Conservation (phyloP, 2,113 vertebrate species). For the Gymnobelideus leadbeateri region DNA sequence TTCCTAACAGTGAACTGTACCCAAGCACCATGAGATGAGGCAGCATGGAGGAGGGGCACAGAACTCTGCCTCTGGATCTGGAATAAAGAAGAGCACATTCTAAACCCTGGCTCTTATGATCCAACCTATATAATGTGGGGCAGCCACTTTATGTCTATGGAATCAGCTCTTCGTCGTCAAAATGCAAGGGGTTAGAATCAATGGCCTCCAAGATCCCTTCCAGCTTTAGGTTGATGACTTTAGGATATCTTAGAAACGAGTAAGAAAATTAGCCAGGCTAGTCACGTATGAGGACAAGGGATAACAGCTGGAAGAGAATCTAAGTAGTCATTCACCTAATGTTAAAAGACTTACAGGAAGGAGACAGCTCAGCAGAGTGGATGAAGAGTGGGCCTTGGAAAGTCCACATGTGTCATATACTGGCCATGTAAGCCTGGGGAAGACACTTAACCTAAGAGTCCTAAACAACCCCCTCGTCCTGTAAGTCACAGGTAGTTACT, state of each 20-base stretch:
- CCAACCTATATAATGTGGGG: too few relatives aligned
- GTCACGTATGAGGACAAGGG: not conserved
- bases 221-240: not conserved
- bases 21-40: too few relatives aligned
- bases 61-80: too few relatives aligned
- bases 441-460: not conserved
- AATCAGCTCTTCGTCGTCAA: too few relatives aligned
- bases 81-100: too few relatives aligned
- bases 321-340: not conserved
- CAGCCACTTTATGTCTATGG: too few relatives aligned
- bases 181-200: too few relatives aligned
- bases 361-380: not conserved
- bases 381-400: not conserved
- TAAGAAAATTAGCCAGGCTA: not conserved
- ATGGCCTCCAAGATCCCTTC: too few relatives aligned
- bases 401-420: not conserved
- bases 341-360: not conserved
- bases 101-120: too few relatives aligned
- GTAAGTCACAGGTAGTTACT: too few relatives aligned
- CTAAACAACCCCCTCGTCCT: not conserved
- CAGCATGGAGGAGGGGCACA: too few relatives aligned
- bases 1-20: too few relatives aligned
- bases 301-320: not conserved
- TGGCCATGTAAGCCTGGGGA: not conserved
- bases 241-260: not conserved